A percentile compares a stretch with the other conserved stretches of the same genome.
Evolutionary conservation across 2,888 invertebrate genomes (phyloP).

Genomic region (Clitarchus hookeri): DNA sequence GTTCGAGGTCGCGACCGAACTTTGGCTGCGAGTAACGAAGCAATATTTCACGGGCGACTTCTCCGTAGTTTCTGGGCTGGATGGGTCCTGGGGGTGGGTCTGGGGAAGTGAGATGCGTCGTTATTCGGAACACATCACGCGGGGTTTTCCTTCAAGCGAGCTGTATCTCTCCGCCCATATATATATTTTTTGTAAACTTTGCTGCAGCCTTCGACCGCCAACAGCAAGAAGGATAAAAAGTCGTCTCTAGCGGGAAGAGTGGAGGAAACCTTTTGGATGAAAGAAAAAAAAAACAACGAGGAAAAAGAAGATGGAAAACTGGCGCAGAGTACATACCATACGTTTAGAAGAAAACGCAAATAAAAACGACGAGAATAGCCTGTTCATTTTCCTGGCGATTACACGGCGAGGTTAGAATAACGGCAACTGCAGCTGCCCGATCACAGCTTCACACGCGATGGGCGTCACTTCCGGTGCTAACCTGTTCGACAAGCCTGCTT

Average conservation of each 20-base stretch:
- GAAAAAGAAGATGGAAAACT: background rate
- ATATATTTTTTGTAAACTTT: too few relatives aligned
- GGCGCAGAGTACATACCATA: background rate
- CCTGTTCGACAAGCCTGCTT: background rate
- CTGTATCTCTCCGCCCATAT: too few relatives aligned
- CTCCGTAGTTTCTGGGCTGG: too few relatives aligned
- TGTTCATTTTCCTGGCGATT: background rate
- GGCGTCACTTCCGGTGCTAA: background rate
- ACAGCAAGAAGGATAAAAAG: too few relatives aligned
- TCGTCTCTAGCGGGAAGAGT: background rate
- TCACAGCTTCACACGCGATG: background rate
- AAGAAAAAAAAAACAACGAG: background rate
- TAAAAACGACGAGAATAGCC: background rate
- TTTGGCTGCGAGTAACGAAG: too few relatives aligned
- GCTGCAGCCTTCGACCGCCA: too few relatives aligned
- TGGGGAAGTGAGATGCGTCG: too few relatives aligned
- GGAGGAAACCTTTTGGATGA: background rate
- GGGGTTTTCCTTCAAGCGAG: too few relatives aligned
- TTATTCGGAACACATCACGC: too few relatives aligned
- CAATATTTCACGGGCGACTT: too few relatives aligned
- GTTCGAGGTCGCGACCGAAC: too few relatives aligned
- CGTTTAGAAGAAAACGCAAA: background rate
- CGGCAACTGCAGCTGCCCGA: background rate
- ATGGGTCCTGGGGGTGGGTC: too few relatives aligned
- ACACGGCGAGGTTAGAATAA: background rate